Percentiles rank a stretch among this genome's conserved stretches.
Conservation (phyloP, 2,113 vertebrate species). For the Brienomyrus brachyistius region DNA sequence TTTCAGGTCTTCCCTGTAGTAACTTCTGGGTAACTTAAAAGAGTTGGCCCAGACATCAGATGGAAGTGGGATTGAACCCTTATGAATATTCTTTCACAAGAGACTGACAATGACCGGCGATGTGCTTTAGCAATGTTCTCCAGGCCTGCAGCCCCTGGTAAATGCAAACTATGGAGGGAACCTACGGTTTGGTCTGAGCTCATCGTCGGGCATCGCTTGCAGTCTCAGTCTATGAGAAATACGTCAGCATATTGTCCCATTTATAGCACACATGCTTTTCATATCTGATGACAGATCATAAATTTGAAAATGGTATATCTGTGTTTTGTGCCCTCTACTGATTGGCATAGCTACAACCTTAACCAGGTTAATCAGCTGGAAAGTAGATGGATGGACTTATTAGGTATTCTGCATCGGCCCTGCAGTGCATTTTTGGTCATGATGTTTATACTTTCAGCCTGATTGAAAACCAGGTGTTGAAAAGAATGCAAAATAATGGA, state of each 20-base stretch:
- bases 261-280: background rate
- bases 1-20: background rate
- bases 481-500: slow-evolving; percentile 39
- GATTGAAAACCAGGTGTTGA: background rate
- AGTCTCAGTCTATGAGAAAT: background rate
- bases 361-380: background rate
- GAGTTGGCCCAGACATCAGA: background rate
- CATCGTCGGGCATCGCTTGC: background rate
- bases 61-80: background rate
- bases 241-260: background rate
- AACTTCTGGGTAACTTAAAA: background rate
- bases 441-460: background rate
- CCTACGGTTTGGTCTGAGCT: background rate
- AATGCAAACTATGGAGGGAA: background rate
- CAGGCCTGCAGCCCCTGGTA: background rate
- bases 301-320: background rate
- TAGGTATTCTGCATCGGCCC: background rate
- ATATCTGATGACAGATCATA: background rate
- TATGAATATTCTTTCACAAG: background rate
- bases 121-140: background rate
- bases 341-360: background rate
- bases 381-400: background rate
- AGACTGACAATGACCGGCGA: background rate
- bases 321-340: background rate
- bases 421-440: slow-evolving; percentile 21